Base-by-base conservation (phyloP, 2,797 vertebrate species). In the Pelochelys cantorii region DNA sequence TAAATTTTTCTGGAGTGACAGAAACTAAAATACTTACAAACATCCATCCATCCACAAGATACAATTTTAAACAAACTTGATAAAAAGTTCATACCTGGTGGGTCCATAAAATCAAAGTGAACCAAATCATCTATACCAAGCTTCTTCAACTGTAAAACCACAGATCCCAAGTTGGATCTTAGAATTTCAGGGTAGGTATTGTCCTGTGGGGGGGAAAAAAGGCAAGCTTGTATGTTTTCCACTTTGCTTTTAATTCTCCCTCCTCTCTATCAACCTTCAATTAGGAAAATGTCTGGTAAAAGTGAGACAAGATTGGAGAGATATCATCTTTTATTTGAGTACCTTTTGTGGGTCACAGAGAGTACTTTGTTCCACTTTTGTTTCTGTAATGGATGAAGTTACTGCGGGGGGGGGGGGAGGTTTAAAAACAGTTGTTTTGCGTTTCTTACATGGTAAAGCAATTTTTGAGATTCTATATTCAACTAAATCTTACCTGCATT, bases 41-140 rank as follows among this genome's bases (percentile, higher is more conserved):
- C 54, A 23, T 71, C 3, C n/a, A 85, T 81, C 25, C 25, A 85
- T 81, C 25, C 14, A 52, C 0, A 1, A 62, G 34, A 77, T 5
- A 29, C 10, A 57, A 25, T 22, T 22, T 59, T 23, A 0, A 71
- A 54, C 4, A 91, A 84, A 48, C 27, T 84, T 89, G 31, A 86
- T 29, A 82, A 71, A 86, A 86, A 57, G 68, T 5, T 83, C 97
- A 93, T 98, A 99, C 99, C 99, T 98, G 99, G 99, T 93, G 99
- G 99, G 97, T 99, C 99, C 99, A 99, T 99, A 98, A 99, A 99
- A 98, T 99, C 99, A 95, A 99, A 99, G 97, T 99, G 99, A 83
- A 99, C 99, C 95, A 99, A 98, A 96, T 99, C 99, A 97, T 99
- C 99, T 84, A 99, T 99, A 89, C 99, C 99, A 92, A 99, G 98